These are phyloP conservation scores for Peromyscus eremicus DNA, from an alignment of 2,797 vertebrate species.

Conservation along the genomic window DNA sequence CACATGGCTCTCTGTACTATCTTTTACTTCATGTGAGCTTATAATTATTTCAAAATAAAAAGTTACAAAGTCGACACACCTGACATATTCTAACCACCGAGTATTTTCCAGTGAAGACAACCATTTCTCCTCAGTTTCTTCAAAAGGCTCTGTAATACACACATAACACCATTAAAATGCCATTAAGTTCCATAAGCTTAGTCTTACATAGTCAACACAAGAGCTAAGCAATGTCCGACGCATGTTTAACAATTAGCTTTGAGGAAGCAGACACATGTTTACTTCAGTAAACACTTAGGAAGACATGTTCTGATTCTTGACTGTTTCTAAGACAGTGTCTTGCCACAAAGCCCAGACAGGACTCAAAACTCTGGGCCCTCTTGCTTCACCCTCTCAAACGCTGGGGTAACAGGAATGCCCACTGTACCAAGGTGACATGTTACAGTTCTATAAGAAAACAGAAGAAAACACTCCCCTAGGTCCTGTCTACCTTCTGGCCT, in stretches of 20 bases:
- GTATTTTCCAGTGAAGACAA: slow-evolving; percentile 95
- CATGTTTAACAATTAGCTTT: slow-evolving; percentile 36
- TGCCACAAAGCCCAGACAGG: neutral
- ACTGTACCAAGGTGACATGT: too few relatives aligned
- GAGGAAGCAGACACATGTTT: neutral
- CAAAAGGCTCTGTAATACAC: slow-evolving; percentile 93
- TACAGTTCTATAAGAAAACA: neutral
- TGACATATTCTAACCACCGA: slow-evolving; percentile 95
- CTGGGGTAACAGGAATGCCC: neutral
- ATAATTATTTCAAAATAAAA: slow-evolving; percentile 34
- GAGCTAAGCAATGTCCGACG: neutral
- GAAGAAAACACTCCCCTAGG: neutral
- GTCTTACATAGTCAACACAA: neutral
- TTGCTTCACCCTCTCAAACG: neutral
- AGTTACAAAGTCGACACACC: slow-evolving; percentile 88
- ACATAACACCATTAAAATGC: neutral
- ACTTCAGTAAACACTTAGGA: neutral
- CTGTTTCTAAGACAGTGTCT: neutral
- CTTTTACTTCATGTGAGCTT: neutral
- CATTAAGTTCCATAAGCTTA: neutral
- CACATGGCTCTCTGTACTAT: neutral
- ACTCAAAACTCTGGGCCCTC: neutral
- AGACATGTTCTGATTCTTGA: neutral
- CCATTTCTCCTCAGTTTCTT: slow-evolving; percentile 98
- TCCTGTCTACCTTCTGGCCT: neutral